Evolutionary conservation across 1,140 invertebrate genomes (phyloP).

Genomic region (Olivierus martensii): DNA sequence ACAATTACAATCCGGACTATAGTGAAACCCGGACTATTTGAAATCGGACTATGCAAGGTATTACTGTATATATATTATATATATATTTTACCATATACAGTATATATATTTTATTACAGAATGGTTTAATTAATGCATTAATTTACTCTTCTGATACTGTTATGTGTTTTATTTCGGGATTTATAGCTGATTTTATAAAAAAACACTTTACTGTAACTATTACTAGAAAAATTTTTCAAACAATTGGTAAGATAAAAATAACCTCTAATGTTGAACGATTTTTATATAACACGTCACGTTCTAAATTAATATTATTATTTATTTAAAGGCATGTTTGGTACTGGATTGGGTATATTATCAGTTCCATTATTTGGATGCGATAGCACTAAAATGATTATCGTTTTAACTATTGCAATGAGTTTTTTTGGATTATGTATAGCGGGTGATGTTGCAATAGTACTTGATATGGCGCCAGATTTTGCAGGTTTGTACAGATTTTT

Average conservation of each 20-base stretch:
- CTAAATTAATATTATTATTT: no score
- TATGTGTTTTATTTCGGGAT: slow-evolving; percentile 15
- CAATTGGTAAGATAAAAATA: slow-evolving; percentile 6
- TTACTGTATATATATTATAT: no score
- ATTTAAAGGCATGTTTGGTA: slow-evolving; percentile 13
- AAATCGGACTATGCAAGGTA: no score
- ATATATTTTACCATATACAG: no score
- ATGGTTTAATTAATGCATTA: slow-evolving; percentile 20
- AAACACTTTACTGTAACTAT: slow-evolving; percentile 9
- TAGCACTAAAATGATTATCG: slow-evolving; percentile 5
- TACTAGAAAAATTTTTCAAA: slow-evolving; percentile 21
- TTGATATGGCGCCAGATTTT: slow-evolving; percentile 62
- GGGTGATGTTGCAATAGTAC: slow-evolving; percentile 24
- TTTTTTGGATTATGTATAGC: slow-evolving; percentile 17
- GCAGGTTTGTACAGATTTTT: slow-evolving; percentile 31
- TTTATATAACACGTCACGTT: no score
- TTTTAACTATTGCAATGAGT: slow-evolving; percentile 17
- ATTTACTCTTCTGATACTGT: slow-evolving; percentile 18
- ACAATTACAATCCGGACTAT: no score
- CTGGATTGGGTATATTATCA: slow-evolving; percentile 12
- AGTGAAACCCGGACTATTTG: no score
- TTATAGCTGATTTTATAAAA: slow-evolving; percentile 17
- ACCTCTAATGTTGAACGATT: background rate
- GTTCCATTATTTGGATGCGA: slow-evolving; percentile 18
- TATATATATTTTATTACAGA: no score